Base-by-base conservation (phyloP, 2,888 invertebrate genomes). In the Lysandra bellargus region DNA sequence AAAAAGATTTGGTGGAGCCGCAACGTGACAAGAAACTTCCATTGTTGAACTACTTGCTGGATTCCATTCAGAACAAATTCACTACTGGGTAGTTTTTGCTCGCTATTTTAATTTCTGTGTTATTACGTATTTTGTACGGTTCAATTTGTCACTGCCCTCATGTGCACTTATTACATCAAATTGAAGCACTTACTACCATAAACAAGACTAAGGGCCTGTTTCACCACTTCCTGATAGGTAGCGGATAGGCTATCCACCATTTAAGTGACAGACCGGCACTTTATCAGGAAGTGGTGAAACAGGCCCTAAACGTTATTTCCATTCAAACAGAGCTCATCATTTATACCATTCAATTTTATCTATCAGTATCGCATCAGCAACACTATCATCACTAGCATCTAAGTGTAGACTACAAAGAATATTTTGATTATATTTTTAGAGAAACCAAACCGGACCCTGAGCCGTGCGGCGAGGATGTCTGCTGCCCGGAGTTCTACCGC, bases 1-100 rank as follows among this genome's bases (percentile, higher is more conserved):
- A 93, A 81, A 94, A 95, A 80, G 95, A 95, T 78, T 84, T 92
- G 23, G 86, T 93, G 1, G 86, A 88, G 37, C 90, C 93, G 0
- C 57, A 85, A 1, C 85, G 86, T 0, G 90, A 90, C 60, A 90
- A 86, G 83, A 91, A 89, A 79, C 81, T 87, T 77, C 92, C 92
- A 0, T 84, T 92, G 0, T 88, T 92, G 82, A 90, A 91, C 83
- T 92, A 90, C 78, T 82, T 93, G 14, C 82, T 92, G 17, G 90
- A 92, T 74, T 87, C 91, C 0, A 87, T 92, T 82, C 92, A 92
- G 79, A 90, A 87, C 80, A 92, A 91, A 83, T 89, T 90, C 61
- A 61, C 85, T 23, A 80, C 86, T 4, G 87, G 88, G 93, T 93
- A 79, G 83, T 86, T 60, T 69, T 57, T 57, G 17, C 4, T 57